These are phyloP conservation scores for Bactericera cockerelli DNA, from an alignment of 1,140 invertebrate genomes.

Conservation along the genomic window DNA sequence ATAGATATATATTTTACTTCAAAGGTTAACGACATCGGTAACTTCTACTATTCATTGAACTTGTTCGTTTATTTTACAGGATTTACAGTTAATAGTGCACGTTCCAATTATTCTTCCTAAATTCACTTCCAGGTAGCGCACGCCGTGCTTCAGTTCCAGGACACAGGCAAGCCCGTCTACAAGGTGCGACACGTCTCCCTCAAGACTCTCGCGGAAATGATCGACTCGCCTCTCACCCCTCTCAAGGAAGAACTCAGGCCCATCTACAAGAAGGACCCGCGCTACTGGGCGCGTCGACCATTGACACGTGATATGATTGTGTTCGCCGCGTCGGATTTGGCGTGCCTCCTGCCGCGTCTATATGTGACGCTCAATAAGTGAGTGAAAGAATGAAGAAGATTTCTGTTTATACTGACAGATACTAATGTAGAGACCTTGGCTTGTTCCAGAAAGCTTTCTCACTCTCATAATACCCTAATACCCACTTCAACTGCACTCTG, in stretches of 20 bases:
- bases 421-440: too few relatives aligned
- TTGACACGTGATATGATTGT: slow-evolving; percentile 81
- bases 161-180: slow-evolving; percentile 77
- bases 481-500: too few relatives aligned
- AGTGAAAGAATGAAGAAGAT: too few relatives aligned
- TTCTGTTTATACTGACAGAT: too few relatives aligned
- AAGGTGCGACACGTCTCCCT: slow-evolving; percentile 85
- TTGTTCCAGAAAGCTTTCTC: too few relatives aligned
- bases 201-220: slow-evolving; percentile 73
- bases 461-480: too few relatives aligned
- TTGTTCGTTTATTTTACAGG: too few relatives aligned
- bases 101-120: neutral
- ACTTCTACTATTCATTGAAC: too few relatives aligned
- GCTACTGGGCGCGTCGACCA: slow-evolving; percentile 79
- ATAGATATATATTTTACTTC: too few relatives aligned
- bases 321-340: slow-evolving; percentile 77
- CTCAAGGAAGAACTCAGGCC: slow-evolving; percentile 78
- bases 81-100: too few relatives aligned
- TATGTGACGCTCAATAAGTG: slow-evolving; percentile 58
- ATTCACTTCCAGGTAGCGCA: slow-evolving; percentile 57
- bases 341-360: slow-evolving; percentile 69
- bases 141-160: slow-evolving; percentile 79
- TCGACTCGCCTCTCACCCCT: slow-evolving; percentile 68
- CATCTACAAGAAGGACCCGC: slow-evolving; percentile 70
- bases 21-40: too few relatives aligned